Base-by-base conservation (phyloP, 2,888 invertebrate genomes). In the Protula sp. region DNA sequence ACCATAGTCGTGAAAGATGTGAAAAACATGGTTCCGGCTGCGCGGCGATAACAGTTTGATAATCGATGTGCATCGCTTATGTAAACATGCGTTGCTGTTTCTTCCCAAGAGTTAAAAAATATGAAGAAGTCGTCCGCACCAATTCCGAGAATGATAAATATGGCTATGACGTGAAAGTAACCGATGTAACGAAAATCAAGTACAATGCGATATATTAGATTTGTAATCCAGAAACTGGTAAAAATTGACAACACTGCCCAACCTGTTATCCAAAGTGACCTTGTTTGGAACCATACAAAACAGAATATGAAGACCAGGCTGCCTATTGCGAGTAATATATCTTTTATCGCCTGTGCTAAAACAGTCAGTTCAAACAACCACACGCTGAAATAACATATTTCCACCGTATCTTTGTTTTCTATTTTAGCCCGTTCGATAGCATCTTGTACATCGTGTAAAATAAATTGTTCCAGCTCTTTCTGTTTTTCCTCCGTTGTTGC, bases 121-220 rank as follows among this genome's bases (percentile, higher is more conserved):
- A 70, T 61, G 47, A 66, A 70, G 22, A 70, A 48, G 51, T 70
- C 67, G 50, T 70, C 69, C 9, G 69, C 69, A 27, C 69, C 69
- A 24, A 69, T 63, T 9, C 69, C 69, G 2, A 69, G 59, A 14
- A 69, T 66, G 38, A 69, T 66, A 55, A 69, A 69, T 30, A 69
- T 60, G 14, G 69, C 50, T 14, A 69, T 57, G 9, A 69, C 48
- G 56, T 69, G 69, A 54, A 69, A 69, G 29, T 58, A 61, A 4
- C 69, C 67, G 31, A 69, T 64, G 50, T 70, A 69, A 1, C 38
- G 30, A 45, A 62, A 64, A 56, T 66, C 63, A 14, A 69, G 54
- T 19, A 66, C 48, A 26, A 59, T 52, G 5, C 65, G 57, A 47
- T 69, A 70, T 24, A 69, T 51, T 9, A 69, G 62, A 51, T 69